Percentiles rank a stretch among this genome's conserved stretches.
Evolutionary conservation across 2,797 vertebrate genomes (phyloP).

Genomic region (Chloroceryle inda): DNA sequence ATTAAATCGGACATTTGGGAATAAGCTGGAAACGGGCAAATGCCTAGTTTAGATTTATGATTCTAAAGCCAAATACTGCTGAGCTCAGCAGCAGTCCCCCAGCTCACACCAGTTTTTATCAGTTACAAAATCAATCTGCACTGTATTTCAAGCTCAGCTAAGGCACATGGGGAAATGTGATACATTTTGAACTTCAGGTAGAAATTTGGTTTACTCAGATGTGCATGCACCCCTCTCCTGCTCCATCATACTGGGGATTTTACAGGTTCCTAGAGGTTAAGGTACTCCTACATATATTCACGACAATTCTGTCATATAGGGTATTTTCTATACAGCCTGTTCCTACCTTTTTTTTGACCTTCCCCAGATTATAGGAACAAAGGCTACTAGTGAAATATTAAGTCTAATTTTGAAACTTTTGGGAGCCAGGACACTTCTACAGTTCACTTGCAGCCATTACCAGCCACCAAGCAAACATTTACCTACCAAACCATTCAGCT

Average conservation of each 20-base stretch:
- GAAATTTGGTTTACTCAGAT: neutral
- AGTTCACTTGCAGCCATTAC: neutral
- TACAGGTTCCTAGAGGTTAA: neutral
- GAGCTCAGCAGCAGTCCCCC: conserved; percentile 54
- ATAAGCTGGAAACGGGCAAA: conserved; percentile 47
- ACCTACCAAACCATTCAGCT: neutral
- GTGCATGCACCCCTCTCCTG: neutral
- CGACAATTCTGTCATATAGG: neutral
- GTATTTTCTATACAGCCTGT: neutral
- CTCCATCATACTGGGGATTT: neutral
- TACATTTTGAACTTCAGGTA: neutral
- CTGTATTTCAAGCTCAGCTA: neutral
- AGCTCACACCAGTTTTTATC: neutral
- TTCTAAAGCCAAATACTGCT: conserved; percentile 36
- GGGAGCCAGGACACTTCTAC: neutral
- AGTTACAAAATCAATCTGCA: conserved; percentile 44
- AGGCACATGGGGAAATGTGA: neutral
- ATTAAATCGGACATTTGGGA: conserved; percentile 56
- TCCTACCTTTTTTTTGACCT: neutral
- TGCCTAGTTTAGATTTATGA: conserved; percentile 10
- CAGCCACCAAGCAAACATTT: neutral
- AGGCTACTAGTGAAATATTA: neutral
- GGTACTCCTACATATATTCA: neutral
- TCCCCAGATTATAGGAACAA: neutral
- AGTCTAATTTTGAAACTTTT: neutral